Evolutionary conservation across 2,888 invertebrate genomes (phyloP).

Genomic region (Heliconius hortense): DNA sequence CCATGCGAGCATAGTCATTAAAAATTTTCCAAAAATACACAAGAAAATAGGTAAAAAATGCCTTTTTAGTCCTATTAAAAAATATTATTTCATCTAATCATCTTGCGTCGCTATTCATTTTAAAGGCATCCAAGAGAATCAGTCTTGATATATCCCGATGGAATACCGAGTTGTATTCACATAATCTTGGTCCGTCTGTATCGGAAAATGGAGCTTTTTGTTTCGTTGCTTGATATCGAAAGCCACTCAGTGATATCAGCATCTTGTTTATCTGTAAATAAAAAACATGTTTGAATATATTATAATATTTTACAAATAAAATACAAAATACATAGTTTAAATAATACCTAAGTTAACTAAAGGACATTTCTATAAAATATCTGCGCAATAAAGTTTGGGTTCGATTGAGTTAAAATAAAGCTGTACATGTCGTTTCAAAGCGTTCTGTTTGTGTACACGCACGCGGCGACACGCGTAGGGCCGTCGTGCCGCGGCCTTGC

Average conservation of each 20-base stretch:
- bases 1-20: conserved; percentile 54
- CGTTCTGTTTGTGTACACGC: conserved; percentile 51
- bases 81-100: conserved; percentile 58
- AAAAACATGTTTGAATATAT: conserved; percentile 38
- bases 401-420: conserved; percentile 57
- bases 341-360: conserved; percentile 29
- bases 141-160: conserved; percentile 59
- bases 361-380: conserved; percentile 36
- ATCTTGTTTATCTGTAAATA: conserved; percentile 70
- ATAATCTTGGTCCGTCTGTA: conserved; percentile 50
- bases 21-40: conserved; percentile 59
- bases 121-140: conserved; percentile 68
- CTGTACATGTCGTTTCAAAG: conserved; percentile 53
- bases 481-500: conserved; percentile 73
- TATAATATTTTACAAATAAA: background rate
- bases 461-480: conserved; percentile 55
- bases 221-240: conserved; percentile 46
- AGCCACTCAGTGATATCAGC: conserved; percentile 57
- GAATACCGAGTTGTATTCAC: conserved; percentile 46
- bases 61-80: conserved; percentile 53
- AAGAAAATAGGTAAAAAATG: conserved; percentile 55
- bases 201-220: conserved; percentile 29
- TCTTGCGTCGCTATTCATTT: conserved; percentile 64
- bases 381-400: conserved; percentile 44
- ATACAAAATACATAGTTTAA: background rate